A percentile compares a stretch with the other conserved stretches of the same genome.
phyloP scores from a whole-genome alignment of 2,797 vertebrate genomes.

The Tamandua tetradactyla region DNA sequence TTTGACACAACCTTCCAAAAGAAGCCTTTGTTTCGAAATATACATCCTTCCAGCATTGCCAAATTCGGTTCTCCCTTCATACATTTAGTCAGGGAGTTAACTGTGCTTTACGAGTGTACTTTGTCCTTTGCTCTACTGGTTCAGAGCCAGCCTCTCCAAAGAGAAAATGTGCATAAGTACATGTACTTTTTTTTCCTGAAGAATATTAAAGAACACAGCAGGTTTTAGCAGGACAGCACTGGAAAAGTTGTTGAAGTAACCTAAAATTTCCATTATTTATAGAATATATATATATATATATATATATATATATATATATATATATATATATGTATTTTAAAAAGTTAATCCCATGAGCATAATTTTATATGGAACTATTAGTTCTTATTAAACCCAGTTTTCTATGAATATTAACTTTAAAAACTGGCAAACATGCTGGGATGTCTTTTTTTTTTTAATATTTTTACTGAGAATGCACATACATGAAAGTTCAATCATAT shows the following conservation, averaged over 20 bases:
- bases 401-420: conserved; percentile 59
- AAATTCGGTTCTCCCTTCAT: conserved; percentile 58
- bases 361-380: conserved; percentile 58
- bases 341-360: conserved; percentile 72
- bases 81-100: conserved; percentile 66
- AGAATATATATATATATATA: too few species aligned
- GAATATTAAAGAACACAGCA: conserved; percentile 55
- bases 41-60: conserved; percentile 51
- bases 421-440: conserved; percentile 44
- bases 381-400: conserved; percentile 59
- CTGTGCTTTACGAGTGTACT: conserved; percentile 54
- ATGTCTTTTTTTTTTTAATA: conserved; percentile 66
- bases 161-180: conserved; percentile 28
- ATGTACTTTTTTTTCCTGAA: background rate
- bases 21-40: conserved; percentile 69
- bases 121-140: conserved; percentile 54
- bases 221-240: conserved; percentile 36
- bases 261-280: conserved; percentile 74
- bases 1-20: conserved; percentile 69
- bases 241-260: conserved; percentile 59
- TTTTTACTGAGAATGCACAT: too few species aligned
- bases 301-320: too few species aligned
- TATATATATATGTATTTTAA: too few species aligned
- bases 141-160: conserved; percentile 23
- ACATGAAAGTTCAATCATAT: too few species aligned